Conservation (phyloP, 2,113 vertebrate genomes). For the Serranochromis macrocephalus region DNA sequence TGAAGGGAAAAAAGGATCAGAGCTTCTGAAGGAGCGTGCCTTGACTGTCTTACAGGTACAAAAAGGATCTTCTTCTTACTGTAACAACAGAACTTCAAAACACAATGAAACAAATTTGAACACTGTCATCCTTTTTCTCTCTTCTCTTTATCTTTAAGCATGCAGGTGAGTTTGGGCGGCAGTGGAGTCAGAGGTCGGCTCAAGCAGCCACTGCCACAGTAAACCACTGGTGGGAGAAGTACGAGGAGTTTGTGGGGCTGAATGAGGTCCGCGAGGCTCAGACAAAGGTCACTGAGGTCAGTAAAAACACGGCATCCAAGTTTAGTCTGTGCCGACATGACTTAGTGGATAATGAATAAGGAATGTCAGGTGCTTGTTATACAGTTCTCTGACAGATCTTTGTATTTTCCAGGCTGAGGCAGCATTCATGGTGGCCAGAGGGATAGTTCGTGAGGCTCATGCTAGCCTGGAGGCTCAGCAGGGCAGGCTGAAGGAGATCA, state of each 20-base stretch:
- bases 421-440: conserved; percentile 90
- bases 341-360: neutral
- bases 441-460: conserved; percentile 85
- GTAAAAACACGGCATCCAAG: neutral
- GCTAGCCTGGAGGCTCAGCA: conserved; percentile 80
- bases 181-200: conserved; percentile 69
- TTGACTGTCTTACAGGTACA: conserved; percentile 33
- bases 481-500: conserved; percentile 83
- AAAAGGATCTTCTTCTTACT: neutral
- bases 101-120: neutral
- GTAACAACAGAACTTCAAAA: neutral
- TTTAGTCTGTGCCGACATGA: neutral
- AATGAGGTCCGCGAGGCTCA: conserved; percentile 88
- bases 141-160: conserved; percentile 46
- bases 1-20: conserved; percentile 8
- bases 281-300: conserved; percentile 88
- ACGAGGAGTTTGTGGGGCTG: conserved; percentile 93
- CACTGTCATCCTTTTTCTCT: neutral
- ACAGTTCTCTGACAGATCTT: neutral
- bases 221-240: conserved; percentile 85
- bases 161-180: conserved; percentile 65
- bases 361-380: neutral
- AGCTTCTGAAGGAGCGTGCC: conserved; percentile 37
- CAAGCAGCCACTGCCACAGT: conserved; percentile 57
- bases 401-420: conserved; percentile 81